Evolutionary conservation across 1,140 invertebrate genomes (phyloP).

Genomic region (Leptestheria dahalacensis): DNA sequence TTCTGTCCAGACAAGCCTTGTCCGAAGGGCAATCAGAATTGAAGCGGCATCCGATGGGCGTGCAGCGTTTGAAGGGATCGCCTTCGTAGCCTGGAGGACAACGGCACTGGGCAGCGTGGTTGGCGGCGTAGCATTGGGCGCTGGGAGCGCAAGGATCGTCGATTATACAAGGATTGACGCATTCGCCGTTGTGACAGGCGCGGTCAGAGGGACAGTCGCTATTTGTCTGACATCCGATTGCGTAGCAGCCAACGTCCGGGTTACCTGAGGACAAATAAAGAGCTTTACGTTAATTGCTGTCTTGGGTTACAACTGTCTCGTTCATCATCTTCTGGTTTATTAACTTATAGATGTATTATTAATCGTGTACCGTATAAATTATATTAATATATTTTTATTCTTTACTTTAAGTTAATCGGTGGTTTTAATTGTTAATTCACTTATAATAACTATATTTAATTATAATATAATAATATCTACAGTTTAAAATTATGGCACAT

Average conservation of each 20-base stretch:
- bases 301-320: constrained; percentile 45
- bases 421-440: no score
- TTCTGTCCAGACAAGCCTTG: constrained; percentile 29
- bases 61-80: constrained; percentile 49
- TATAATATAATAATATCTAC: no score
- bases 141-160: constrained; percentile 46
- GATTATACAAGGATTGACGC: constrained; percentile 25
- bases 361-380: constrained; percentile 26
- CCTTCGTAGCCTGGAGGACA: constrained; percentile 59
- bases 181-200: constrained; percentile 44
- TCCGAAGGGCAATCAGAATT: constrained; percentile 59
- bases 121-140: constrained; percentile 44
- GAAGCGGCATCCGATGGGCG: constrained; percentile 42
- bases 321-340: constrained; percentile 59
- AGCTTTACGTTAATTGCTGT: constrained; percentile 61
- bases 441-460: no score
- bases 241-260: constrained; percentile 22
- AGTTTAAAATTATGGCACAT: no score
- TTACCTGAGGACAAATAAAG: constrained; percentile 58
- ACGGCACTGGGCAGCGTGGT: constrained; percentile 51
- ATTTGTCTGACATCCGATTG: constrained; percentile 21
- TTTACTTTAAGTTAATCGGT: no score
- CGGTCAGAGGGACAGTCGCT: constrained; percentile 22
- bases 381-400: no score
- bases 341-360: constrained; percentile 41